phyloP scores from a whole-genome alignment of 2,797 vertebrate species.

The Pelochelys cantorii region DNA sequence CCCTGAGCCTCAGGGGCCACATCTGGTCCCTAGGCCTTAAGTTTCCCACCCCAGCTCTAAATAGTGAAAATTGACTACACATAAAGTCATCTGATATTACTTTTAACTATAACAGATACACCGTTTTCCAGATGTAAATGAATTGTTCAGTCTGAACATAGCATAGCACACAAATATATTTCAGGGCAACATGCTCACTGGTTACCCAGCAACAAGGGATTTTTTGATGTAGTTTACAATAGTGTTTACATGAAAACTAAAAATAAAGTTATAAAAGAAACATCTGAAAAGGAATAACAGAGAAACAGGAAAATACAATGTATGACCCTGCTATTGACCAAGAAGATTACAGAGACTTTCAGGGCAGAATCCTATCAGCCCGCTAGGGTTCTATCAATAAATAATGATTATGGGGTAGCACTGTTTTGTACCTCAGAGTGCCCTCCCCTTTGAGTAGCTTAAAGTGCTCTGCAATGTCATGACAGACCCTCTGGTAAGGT shows the following conservation, averaged over 20 bases:
- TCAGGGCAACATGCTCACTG: not conserved
- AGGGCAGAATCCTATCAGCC: fast-evolving
- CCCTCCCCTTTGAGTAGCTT: not conserved
- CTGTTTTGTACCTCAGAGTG: not conserved
- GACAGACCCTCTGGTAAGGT: not conserved
- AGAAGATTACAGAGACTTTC: not conserved
- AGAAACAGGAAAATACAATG: not conserved
- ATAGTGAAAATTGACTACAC: not conserved
- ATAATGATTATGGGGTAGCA: not conserved
- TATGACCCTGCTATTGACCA: not conserved
- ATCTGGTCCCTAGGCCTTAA: too few relatives aligned
- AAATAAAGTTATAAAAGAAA: not conserved
- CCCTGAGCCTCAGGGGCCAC: too few relatives aligned
- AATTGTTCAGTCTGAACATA: not conserved
- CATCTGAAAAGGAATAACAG: not conserved
- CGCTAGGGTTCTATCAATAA: not conserved
- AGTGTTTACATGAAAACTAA: not conserved
- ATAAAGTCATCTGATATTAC: not conserved
- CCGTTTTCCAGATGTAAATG: not conserved
- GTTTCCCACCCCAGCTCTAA: not conserved
- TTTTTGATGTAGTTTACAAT: not conserved
- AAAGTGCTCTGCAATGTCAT: not conserved
- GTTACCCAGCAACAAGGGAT: not conserved
- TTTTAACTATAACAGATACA: not conserved
- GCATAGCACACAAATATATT: not conserved